phyloP scores from a whole-genome alignment of 2,113 vertebrate species.

The Macrotus californicus region DNA sequence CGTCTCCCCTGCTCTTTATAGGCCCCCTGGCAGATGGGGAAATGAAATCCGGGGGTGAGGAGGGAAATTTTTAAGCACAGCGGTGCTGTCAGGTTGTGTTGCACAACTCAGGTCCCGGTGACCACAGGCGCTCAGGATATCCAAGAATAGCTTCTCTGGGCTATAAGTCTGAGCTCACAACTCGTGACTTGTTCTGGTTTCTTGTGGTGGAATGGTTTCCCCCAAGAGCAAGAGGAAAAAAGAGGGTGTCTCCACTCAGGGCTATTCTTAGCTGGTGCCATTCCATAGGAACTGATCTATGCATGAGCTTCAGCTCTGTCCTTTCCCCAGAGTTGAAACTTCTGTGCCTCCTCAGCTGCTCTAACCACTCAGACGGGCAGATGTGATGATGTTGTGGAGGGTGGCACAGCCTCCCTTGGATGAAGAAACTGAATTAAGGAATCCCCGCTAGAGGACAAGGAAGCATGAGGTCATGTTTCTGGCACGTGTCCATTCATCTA shows the following conservation, averaged over 20 bases:
- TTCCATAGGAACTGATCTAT: background rate
- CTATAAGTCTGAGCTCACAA: background rate
- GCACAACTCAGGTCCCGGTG: background rate
- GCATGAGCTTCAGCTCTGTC: background rate
- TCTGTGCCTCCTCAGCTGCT: background rate
- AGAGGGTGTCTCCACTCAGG: background rate
- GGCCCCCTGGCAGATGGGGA: constrained; percentile 1
- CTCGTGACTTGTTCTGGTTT: background rate
- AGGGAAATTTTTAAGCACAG: constrained; percentile 70
- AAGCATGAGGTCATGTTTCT: background rate
- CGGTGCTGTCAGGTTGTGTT: background rate
- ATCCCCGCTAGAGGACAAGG: background rate
- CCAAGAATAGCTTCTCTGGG: constrained; percentile 59
- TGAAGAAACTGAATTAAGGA: background rate
- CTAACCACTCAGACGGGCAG: background rate
- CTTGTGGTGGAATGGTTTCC: constrained; percentile 8
- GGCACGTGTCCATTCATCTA: background rate
- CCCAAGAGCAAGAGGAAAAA: background rate
- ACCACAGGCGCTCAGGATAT: constrained; percentile 54
- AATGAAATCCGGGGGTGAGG: background rate
- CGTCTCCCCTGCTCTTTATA: constrained; percentile 67
- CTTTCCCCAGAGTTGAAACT: background rate
- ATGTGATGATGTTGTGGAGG: background rate
- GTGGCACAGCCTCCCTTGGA: background rate
- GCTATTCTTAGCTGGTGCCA: constrained; percentile 6